Evolutionary conservation across 2,797 vertebrate species (phyloP), one percentile per base, ranked within the genome.

Genomic region (Phrynocephalus forsythii): DNA sequence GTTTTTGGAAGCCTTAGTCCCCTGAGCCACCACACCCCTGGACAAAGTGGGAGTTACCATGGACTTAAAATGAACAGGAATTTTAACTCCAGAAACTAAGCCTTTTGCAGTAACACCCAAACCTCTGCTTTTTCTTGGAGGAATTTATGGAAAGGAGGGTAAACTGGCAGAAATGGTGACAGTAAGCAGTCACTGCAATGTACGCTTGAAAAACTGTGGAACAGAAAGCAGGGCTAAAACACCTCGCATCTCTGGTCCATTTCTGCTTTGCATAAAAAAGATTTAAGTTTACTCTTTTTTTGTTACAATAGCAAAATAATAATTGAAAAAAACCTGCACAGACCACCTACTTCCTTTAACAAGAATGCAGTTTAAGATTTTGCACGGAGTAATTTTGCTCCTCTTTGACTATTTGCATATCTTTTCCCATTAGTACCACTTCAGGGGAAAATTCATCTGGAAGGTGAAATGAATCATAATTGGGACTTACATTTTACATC

Each of bases 381-480:
- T 87, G 85, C 50, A 6, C 6, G 0, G 24, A 6, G 50, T 73
- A 87, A 24, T 79, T 87, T 75, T 63, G 56, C 48, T 56, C 0
- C 10, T 83, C 11, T 6, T 26, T 22, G 67, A 48, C 33, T 78
- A 87, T 92, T 88, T 93, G 90, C 83, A 87, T 89, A 93, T 90
- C 77, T 82, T 90, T 89, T 81, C 83, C 72, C 91, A 86, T 85
- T 69, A 91, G 88, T 8, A 86, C 24, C 56, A 2, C 0, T 50
- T 56, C 88, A 88, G 90, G 78, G 91, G 88, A 75, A 91, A 63
- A 83, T 82, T 0, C 83, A 78, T 80, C 79, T 83, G 5, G 86
- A 86, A 85, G 84, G 90, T 63, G 85, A 89, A 82, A 86, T 88
- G 89, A 92, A 86, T 95, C 90, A 93, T 48, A 86, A 28, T 24